Evolutionary conservation across 2,113 vertebrate genomes (phyloP).

Genomic region (Gadus macrocephalus): DNA sequence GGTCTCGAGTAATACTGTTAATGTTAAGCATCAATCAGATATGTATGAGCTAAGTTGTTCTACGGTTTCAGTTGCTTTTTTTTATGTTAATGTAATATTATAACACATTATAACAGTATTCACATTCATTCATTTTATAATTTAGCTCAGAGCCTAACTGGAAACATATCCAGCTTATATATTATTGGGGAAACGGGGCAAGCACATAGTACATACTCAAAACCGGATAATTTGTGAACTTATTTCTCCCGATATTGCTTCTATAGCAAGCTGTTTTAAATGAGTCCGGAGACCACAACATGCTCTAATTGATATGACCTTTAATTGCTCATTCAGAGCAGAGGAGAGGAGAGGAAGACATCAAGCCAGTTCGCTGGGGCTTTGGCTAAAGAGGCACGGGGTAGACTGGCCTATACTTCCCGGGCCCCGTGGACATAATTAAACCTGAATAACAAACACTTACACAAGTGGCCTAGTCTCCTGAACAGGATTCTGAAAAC

Average conservation of each 20-base stretch:
- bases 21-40: neutral
- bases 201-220: conserved; percentile 4
- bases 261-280: conserved; percentile 72
- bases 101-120: neutral
- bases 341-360: conserved; percentile 73
- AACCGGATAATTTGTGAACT: conserved; percentile 48
- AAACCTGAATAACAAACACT: conserved; percentile 78
- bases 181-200: conserved; percentile 11
- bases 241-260: conserved; percentile 54
- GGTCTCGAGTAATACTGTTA: neutral
- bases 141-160: neutral
- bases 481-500: conserved; percentile 60
- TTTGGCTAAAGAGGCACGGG: conserved; percentile 65
- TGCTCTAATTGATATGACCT: conserved; percentile 81
- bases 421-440: conserved; percentile 78
- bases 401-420: conserved; percentile 67
- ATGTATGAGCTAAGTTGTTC: neutral
- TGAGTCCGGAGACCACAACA: conserved; percentile 76
- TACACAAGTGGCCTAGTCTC: conserved; percentile 60
- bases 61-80: no score
- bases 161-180: conserved; percentile 26
- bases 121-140: neutral
- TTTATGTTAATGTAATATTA: no score
- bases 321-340: conserved; percentile 76
- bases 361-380: conserved; percentile 73